Base-by-base conservation (phyloP, 2,797 vertebrate genomes). In the Gouania willdenowi region DNA sequence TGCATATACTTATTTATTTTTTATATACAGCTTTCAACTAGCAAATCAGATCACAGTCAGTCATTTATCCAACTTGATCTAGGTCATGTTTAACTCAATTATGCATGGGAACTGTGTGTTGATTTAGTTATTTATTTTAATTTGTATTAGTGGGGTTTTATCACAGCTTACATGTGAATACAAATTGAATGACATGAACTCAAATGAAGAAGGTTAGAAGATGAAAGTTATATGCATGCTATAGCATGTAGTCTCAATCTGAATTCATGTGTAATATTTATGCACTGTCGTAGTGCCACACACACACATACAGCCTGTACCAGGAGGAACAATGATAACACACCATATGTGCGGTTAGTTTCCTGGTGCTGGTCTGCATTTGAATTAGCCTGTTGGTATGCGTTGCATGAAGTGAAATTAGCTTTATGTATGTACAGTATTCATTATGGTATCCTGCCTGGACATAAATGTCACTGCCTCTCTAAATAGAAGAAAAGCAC, bases 71-170 rank as follows among this genome's bases (percentile, higher is more conserved):
- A 37, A 44, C 43, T 60, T 54, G 49, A 81, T 69, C 37, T 69
- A 36, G 60, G 62, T 69, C 72, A 74, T 43, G 40, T 70, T 71
- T 36, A 15, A 47, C 29, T 72, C 50, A 45, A 79, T 77, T 72
- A 77, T 65, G 60, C 8, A 68, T 66, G 29, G 66, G 8, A 60
- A 47, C 65, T 37, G 17, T 33, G 22, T 61, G 47, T 76, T 57
- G 55, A 42, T 45, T 47, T 22, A 66, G 17, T 40, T 53, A 48
- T 62, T 75, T 68, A 61, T 68, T 33, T 56, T 35, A 53, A 44
- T 62, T 9, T 30, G 30, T 45, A 30, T 53, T 31, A 58, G 23
- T 20, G 14, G 17, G 35, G 31, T 30, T 33, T 35, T 26, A 23
- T 31, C 37, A 36, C 23, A 47, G 40, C 22, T 5, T 26, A 33